A percentile compares a stretch with the other conserved stretches of the same genome.
These are phyloP conservation scores for Epirrhoe alternata DNA, from an alignment of 2,888 invertebrate genomes.

Conservation along the genomic window DNA sequence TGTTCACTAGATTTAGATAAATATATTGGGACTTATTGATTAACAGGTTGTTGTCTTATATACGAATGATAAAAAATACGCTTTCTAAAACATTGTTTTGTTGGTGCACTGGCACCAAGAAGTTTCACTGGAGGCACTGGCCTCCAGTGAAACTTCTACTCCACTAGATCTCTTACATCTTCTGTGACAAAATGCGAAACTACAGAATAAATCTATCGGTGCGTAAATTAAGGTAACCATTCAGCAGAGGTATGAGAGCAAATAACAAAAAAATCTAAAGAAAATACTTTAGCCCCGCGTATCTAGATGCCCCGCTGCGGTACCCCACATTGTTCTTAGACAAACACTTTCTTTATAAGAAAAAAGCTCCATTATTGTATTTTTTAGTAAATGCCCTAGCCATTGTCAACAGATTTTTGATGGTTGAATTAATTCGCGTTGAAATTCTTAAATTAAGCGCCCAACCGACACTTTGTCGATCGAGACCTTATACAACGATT, in stretches of 20 bases:
- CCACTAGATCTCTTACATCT: neutral
- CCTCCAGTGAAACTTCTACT: conserved; percentile 9
- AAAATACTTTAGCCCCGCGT: conserved; percentile 71
- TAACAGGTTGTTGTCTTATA: no score
- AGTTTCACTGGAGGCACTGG: neutral
- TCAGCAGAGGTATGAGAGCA: conserved; percentile 71
- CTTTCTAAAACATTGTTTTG: neutral
- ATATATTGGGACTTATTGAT: no score
- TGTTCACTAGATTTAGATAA: no score
- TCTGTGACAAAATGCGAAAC: conserved; percentile 62
- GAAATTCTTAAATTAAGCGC: conserved; percentile 61
- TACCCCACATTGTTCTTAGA: conserved; percentile 79
- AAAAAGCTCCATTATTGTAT: conserved; percentile 70
- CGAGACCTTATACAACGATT: conserved; percentile 45
- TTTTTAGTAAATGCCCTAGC: conserved; percentile 70
- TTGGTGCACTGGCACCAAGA: neutral
- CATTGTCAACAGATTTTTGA: conserved; percentile 69
- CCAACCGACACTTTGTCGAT: conserved; percentile 51
- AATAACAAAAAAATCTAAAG: conserved; percentile 72
- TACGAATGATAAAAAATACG: no score
- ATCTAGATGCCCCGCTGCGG: conserved; percentile 83
- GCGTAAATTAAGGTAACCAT: conserved; percentile 83
- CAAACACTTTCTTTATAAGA: conserved; percentile 79
- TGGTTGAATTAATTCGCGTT: conserved; percentile 75
- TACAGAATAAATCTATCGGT: conserved; percentile 78